phyloP scores from a whole-genome alignment of 1,140 invertebrate species.

The Ips typographus region DNA sequence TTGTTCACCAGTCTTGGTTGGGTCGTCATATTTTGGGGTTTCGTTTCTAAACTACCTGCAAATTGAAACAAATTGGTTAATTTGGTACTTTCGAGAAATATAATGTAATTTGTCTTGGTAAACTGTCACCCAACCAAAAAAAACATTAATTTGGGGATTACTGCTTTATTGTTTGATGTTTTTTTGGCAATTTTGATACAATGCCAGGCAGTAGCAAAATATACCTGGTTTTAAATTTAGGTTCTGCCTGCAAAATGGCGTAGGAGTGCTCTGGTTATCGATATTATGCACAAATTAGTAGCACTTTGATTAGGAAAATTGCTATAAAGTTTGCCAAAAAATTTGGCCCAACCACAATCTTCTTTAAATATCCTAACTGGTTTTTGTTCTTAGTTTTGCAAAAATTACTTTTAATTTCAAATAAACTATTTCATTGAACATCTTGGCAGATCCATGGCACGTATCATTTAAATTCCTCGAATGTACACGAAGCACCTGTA shows the following conservation, averaged over 20 bases:
- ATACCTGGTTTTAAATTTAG: constrained; percentile 3
- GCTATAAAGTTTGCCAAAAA: too few relatives aligned
- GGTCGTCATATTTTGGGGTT: constrained; percentile 43
- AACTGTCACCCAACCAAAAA: constrained; percentile 4
- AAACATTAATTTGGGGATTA: constrained; percentile 8
- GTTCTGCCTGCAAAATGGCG: not conserved
- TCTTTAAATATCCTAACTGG: too few relatives aligned
- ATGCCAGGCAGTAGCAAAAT: not conserved
- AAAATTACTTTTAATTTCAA: too few relatives aligned
- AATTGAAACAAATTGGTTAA: not conserved
- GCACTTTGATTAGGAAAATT: too few relatives aligned
- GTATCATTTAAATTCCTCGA: constrained; percentile 2
- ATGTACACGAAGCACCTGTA: not conserved
- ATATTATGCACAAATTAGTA: not conserved
- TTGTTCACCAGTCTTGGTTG: constrained; percentile 68
- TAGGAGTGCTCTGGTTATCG: not conserved
- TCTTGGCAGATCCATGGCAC: constrained; percentile 4
- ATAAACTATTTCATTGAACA: constrained; percentile 1
- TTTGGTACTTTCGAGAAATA: not conserved
- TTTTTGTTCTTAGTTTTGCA: too few relatives aligned
- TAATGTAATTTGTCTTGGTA: not conserved
- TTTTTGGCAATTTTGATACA: not conserved
- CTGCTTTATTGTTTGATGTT: too few relatives aligned
- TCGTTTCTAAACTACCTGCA: constrained; percentile 43
- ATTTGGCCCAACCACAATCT: too few relatives aligned